phyloP scores from a whole-genome alignment of 2,113 vertebrate genomes.

The Odontesthes bonariensis region DNA sequence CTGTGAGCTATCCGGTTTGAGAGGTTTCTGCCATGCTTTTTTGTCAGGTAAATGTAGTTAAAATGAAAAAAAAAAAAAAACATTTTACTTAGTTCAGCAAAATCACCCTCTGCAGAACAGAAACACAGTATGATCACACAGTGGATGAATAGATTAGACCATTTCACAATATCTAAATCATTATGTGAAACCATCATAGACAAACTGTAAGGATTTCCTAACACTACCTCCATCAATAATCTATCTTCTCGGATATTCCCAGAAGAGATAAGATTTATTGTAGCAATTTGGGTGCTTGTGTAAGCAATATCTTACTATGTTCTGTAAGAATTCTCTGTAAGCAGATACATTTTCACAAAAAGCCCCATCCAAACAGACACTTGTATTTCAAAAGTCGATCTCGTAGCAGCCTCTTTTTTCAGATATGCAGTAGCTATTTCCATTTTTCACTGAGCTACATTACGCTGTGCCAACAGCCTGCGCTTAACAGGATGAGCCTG shows the following conservation, averaged over 20 bases:
- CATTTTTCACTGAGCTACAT: neutral
- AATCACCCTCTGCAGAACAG: neutral
- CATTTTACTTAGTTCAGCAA: conserved; percentile 20
- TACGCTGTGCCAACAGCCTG: neutral
- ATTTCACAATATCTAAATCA: conserved; percentile 3
- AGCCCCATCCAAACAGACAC: neutral
- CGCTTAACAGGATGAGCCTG: conserved; percentile 27
- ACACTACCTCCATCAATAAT: neutral
- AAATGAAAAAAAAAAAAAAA: neutral
- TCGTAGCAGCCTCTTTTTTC: neutral
- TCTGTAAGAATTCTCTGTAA: neutral
- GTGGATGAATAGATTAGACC: neutral
- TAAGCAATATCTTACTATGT: neutral
- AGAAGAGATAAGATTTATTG: neutral
- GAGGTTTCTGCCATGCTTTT: conserved; percentile 21
- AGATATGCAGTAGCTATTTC: neutral
- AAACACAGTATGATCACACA: neutral
- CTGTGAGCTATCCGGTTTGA: conserved; percentile 41
- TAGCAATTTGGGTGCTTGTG: too few species aligned
- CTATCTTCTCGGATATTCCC: neutral
- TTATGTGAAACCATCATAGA: neutral
- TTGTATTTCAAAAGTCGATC: neutral
- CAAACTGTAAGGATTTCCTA: neutral
- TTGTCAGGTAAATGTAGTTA: conserved; percentile 9
- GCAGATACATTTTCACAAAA: neutral